Evolutionary conservation across 2,113 vertebrate genomes (phyloP).

Genomic region (Hystrix brachyura): DNA sequence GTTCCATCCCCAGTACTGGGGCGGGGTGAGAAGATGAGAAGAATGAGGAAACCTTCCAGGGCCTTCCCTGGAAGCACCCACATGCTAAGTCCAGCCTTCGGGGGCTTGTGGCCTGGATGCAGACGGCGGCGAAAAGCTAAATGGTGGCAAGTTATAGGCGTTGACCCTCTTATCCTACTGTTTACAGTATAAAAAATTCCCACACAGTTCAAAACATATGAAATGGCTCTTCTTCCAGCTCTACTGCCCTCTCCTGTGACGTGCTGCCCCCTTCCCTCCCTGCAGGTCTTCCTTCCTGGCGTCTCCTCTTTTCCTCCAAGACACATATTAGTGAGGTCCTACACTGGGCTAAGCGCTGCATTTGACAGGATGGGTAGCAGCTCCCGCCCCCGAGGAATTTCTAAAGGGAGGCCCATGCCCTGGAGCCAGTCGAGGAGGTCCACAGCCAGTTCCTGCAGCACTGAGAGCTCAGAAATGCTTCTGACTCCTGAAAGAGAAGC

Average conservation of each 20-base stretch:
- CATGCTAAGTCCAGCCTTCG: background rate
- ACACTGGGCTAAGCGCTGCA: background rate
- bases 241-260: background rate
- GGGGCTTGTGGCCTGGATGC: background rate
- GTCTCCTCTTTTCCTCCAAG: background rate
- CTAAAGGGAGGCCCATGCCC: background rate
- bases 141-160: background rate
- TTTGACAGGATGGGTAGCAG: fast-evolving
- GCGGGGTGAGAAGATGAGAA: background rate
- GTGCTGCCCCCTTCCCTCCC: background rate
- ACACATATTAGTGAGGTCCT: background rate
- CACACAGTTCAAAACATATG: background rate
- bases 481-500: background rate
- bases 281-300: background rate
- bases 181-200: background rate
- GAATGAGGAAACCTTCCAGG: background rate
- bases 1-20: background rate
- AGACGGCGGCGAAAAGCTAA: background rate
- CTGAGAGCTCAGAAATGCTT: background rate
- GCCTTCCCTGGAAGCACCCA: background rate
- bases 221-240: background rate
- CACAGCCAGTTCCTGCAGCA: background rate
- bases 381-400: background rate
- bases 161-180: background rate
- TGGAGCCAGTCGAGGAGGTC: background rate